phyloP scores from a whole-genome alignment of 1,140 invertebrate genomes.

The Papilio polytes region DNA sequence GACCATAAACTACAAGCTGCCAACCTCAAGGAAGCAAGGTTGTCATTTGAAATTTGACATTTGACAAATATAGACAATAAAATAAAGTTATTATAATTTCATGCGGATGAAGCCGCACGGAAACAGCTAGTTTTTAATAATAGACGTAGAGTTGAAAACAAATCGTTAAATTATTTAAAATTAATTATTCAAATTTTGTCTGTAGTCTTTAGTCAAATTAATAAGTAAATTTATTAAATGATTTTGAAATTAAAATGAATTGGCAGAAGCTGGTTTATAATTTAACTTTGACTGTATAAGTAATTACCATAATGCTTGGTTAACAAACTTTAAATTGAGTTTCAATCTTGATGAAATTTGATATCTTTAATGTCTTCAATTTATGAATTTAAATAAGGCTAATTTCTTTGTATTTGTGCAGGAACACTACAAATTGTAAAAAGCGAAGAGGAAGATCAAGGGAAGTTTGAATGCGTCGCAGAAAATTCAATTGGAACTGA shows the following conservation, averaged over 20 bases:
- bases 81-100: too few species aligned
- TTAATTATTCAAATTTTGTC: not conserved
- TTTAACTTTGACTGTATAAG: conserved; percentile 35
- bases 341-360: conserved; percentile 31
- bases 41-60: too few species aligned
- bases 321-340: conserved; percentile 36
- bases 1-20: too few species aligned
- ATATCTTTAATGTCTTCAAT: conserved; percentile 28
- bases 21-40: too few species aligned
- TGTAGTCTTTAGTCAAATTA: not conserved
- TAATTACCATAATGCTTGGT: conserved; percentile 26
- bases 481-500: conserved; percentile 96
- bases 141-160: not conserved
- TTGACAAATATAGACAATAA: too few species aligned
- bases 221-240: conserved; percentile 24
- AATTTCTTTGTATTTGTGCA: conserved; percentile 79
- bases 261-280: conserved; percentile 16
- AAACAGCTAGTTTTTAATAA: too few species aligned
- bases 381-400: not conserved
- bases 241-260: conserved; percentile 19
- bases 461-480: conserved; percentile 97
- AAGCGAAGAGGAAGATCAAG: conserved; percentile 95
- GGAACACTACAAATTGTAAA: conserved; percentile 96
- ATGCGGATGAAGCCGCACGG: too few species aligned
- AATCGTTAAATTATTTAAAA: not conserved